Base-by-base conservation (phyloP, 1,140 invertebrate species). In the Eurosta solidaginis region DNA sequence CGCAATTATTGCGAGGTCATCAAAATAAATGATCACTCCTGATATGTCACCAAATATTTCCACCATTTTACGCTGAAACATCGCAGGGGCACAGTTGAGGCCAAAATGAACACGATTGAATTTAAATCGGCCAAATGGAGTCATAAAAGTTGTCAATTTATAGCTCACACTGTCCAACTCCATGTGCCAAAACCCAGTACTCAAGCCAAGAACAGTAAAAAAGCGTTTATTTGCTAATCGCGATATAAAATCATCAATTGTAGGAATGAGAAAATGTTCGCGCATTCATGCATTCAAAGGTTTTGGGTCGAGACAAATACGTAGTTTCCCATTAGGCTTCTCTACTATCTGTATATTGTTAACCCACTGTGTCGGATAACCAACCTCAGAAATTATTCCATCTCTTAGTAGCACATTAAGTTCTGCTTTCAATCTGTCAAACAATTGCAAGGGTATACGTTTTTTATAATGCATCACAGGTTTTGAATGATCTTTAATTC, bases 41-140 rank as follows among this genome's bases (percentile, higher is more conserved):
- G n/a, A n/a, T n/a, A n/a, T 83, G 68, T 84, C 82, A 27, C 81
- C 82, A 78, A 89, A 88, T 14, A 85, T 82, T 80, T 85, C 73
- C 9, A 79, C 68, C 74, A 82, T 84, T 73, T 77, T 81, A 45
- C 77, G 49, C 42, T 89, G 86, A 82, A n/a, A n/a, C n/a, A n/a
- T n/a, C n/a, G n/a, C n/a, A n/a, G n/a, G n/a, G n/a, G n/a, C n/a
- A n/a, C n/a, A 89, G 88, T 74, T n/a, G 78, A 78, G n/a, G 54
- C 79, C 40, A 54, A 50, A 12, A 76, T 25, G 36, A 78, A 54
- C 22, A 83, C 68, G 47, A 77, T 45, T 49, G 79, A 47, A 10
- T 78, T 47, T 77, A 76, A n/a, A n/a, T n/a, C n/a, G n/a, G n/a
- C n/a, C n/a, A n/a, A n/a, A n/a, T n/a, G n/a, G n/a, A n/a, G n/a